Evolutionary conservation across 2,797 vertebrate genomes (phyloP).

Genomic region (Loris lydekkerianus): DNA sequence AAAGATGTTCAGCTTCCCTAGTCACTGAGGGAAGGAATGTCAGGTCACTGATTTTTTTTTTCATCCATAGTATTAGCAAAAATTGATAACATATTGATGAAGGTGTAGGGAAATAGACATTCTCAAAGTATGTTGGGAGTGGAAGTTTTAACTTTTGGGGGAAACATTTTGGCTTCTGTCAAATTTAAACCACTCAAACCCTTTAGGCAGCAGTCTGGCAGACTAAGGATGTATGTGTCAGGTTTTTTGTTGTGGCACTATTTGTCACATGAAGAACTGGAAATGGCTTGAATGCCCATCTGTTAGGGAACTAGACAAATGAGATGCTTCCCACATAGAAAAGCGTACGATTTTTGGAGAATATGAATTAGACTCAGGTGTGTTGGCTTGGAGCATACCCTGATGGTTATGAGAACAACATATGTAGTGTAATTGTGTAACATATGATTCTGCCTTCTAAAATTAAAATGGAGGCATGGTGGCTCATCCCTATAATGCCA

Average conservation of each 20-base stretch:
- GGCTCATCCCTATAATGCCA: background rate
- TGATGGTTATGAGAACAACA: fast-evolving
- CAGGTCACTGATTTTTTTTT: fast-evolving
- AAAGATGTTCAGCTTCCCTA: background rate
- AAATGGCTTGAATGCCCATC: background rate
- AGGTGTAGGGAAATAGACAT: background rate
- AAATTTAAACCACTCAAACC: background rate
- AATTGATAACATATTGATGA: background rate
- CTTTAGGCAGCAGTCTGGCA: background rate
- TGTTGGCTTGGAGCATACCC: background rate
- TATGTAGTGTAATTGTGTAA: fast-evolving
- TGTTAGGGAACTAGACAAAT: background rate
- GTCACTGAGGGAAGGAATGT: background rate
- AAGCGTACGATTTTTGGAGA: fast-evolving
- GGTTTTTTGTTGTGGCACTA: background rate
- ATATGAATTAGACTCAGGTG: background rate
- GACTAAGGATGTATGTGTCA: background rate
- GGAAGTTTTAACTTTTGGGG: background rate
- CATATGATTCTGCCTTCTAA: background rate
- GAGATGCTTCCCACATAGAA: fast-evolving
- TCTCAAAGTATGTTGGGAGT: background rate
- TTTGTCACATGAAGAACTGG: background rate
- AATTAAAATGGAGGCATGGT: background rate
- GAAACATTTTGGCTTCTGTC: background rate
- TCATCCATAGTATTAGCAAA: background rate